Base-by-base conservation (phyloP, 2,888 invertebrate genomes). In the Mimas tiliae region DNA sequence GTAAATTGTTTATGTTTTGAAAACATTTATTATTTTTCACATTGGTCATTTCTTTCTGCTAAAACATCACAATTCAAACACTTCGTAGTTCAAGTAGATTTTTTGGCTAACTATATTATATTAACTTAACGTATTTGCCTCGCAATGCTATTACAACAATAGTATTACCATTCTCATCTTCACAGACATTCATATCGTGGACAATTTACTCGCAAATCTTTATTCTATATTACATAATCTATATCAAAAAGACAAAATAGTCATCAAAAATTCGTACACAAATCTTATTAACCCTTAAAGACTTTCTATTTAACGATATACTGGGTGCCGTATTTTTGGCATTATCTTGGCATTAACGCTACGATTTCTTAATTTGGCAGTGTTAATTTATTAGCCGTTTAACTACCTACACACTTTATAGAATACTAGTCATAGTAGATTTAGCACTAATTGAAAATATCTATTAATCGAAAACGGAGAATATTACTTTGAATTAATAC, bases 1-100 rank as follows among this genome's bases (percentile, higher is more conserved):
- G 78, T 84, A 78, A 75, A 80, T 79, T 72, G 68, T 68, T 63
- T 71, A 76, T 82, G 85, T 90, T 91, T 91, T 89, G 75, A 81
- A 92, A 89, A 91, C 89, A 89, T 92, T 93, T 92, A 92, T 91
- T 91, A 78, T 82, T 82, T 84, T 85, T 89, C 92, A 91, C 91
- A 91, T 92, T 93, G 93, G 93, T 92, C 92, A 85, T 83, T 79
- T 81, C 83, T 42, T 58, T 79, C 74, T 78, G 78, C 82, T 83
- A 81, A 81, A 85, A 86, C 85, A 88, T 90, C 89, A 90, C 91
- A 91, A 84, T 85, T 82, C 80, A 81, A 85, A 83, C 83, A 83
- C 80, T 72, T 77, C 69, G 69, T 75, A 75, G 72, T 73, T 69
- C 68, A 73, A 78, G 75, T 79, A 78, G 74, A 80, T 80, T 80